Base-by-base conservation (phyloP, 1,140 invertebrate genomes). In the Drosophila kurseongensis region DNA sequence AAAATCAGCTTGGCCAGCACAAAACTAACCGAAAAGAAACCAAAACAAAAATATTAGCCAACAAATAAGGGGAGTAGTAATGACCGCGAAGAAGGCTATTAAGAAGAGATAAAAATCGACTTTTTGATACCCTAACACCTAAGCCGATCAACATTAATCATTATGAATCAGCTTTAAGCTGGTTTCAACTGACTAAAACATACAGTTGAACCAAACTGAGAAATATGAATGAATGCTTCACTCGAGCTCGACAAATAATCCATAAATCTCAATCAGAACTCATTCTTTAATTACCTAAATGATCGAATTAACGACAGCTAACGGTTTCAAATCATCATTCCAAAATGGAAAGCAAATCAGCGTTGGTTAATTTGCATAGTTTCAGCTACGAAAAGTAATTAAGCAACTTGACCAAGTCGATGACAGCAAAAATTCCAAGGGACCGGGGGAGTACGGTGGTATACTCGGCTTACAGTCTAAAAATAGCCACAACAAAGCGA, bases 21-120 rank as follows among this genome's bases (percentile, higher is more conserved):
- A 36, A 71, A 75, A 42, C 23, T 14, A 16, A 55, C 38, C n/a
- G 35, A 71, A 72, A 62, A 67, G 57, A 67, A 54, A 58, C 59
- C 62, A 55, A 76, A 77, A 67, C 61, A 78, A 75, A 63, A 69
- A 71, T 67, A 59, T 72, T 73, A 72, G 45, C 35, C 40, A 60
- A 72, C 67, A 60, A 73, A 60, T 72, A 60, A 72, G 51, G 47
- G 60, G 55, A 71, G 61, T 75, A 69, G 56, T 63, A 77, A 71
- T 62, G 73, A 56, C 63, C 58, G 56, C 29, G 32, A 60, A 44
- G 36, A 79, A 79, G 45, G 35, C 50, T 58, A 71, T 57, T 56
- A 45, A 1, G 35, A 4, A 12, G n/a, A 23, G 44, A 42, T 51
- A 40, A 35, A 66, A 32, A 41, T 38, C 36, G 67, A 56, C 40